Base-by-base conservation (phyloP, 2,888 invertebrate genomes). In the Meta bourneti region DNA sequence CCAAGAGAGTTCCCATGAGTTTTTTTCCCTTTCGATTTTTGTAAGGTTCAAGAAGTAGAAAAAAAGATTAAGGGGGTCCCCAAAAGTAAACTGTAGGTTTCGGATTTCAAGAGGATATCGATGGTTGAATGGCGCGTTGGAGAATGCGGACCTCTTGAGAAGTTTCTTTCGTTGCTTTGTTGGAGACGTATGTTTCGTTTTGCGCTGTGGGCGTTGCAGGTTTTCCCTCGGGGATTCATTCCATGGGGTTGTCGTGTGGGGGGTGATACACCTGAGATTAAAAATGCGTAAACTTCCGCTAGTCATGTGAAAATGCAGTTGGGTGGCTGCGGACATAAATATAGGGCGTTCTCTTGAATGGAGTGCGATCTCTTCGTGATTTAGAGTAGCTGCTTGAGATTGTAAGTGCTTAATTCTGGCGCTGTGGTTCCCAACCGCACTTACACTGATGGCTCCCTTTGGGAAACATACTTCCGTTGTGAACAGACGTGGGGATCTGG, bases 1-100 rank as follows among this genome's bases (percentile, higher is more conserved):
- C 86, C 70, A 52, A 7, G 19, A 51, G 20, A 83, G 71, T 86
- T 87, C 87, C 87, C 87, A 87, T 11, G 87, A 79, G 69, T 78
- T 87, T 79, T 87, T 87, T 79, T 79, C 61, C 61, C 61, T 61
- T 61, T 61, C 61, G 61, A 61, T 61, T 61, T 61, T 61, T 61
- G 34, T 34, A 34, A 34, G 34, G 34, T 34, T 34, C 34, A 34
- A 34, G 34, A 34, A 34, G 34, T 34, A 34, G 34, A 34, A 34
- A 34, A 34, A 34, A 34, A 34, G 34, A 34, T 34, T 2, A 34
- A 34, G 34, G 81, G 72, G 13, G 9, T 51, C 52, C 20, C 71
- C 79, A 34, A 84, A 84, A 79, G 84, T 84, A 90, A 90, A 84
- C 90, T 90, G 54, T 49, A 69, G 80, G 90, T 90, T 90, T 90